Evolutionary conservation across 1,140 invertebrate genomes (phyloP).

Genomic region (Aphidius gifuensis): DNA sequence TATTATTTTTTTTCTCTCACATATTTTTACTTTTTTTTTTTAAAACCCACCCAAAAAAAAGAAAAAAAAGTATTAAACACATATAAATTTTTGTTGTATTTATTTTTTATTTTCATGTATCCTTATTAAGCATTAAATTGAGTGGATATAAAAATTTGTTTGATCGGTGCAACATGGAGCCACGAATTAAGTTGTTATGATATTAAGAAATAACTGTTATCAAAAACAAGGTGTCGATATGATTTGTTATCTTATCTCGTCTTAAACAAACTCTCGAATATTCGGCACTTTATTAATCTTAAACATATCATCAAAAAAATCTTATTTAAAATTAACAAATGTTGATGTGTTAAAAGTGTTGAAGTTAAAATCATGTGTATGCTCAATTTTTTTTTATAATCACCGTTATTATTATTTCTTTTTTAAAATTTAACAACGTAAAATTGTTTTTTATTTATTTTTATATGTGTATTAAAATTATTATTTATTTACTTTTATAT

Average conservation of each 20-base stretch:
- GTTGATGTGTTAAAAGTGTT: no score
- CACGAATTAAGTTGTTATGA: slow-evolving; percentile 50
- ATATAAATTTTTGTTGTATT: slow-evolving; percentile 26
- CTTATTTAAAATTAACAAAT: neutral
- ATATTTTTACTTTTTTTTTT: no score
- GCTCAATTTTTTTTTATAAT: no score
- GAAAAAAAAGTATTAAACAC: slow-evolving; percentile 16
- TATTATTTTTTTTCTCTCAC: no score
- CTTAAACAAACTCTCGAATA: slow-evolving; percentile 26
- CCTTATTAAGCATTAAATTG: slow-evolving; percentile 38
- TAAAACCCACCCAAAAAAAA: no score
- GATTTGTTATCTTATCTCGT: slow-evolving; percentile 40
- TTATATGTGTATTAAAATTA: no score
- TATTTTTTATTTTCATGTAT: slow-evolving; percentile 23
- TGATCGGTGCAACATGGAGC: slow-evolving; percentile 41
- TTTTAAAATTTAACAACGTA: no score
- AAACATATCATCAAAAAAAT: slow-evolving; percentile 16
- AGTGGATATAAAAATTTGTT: slow-evolving; percentile 46
- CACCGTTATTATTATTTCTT: no score
- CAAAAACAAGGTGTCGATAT: slow-evolving; percentile 39
- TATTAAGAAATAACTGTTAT: slow-evolving; percentile 45
- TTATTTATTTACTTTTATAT: no score
- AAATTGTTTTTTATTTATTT: no score
- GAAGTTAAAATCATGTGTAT: no score
- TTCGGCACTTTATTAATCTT: slow-evolving; percentile 26